Percentiles rank a stretch among this genome's conserved stretches.
These are phyloP conservation scores for Meiosimyza platycephala DNA, from an alignment of 2,888 invertebrate species.

Conservation along the genomic window DNA sequence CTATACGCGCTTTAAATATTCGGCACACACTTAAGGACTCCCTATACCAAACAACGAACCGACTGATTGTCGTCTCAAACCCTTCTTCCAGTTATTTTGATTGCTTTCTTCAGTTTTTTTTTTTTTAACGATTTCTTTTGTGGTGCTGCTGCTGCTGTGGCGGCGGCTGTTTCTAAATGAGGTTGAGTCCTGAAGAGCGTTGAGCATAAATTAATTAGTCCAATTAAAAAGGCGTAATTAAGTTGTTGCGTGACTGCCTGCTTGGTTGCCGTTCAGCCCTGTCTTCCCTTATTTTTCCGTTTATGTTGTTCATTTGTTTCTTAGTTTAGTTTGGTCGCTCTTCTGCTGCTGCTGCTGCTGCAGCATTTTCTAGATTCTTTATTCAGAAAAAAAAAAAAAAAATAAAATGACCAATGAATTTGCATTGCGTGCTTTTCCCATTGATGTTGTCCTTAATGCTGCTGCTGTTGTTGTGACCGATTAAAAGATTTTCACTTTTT, in stretches of 20 bases:
- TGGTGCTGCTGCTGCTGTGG: too few relatives aligned
- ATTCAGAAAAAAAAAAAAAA: too few relatives aligned
- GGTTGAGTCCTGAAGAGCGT: slow-evolving; percentile 54
- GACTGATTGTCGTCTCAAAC: too few relatives aligned
- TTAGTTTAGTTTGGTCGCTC: too few relatives aligned
- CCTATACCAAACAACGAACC: background rate
- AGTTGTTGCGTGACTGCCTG: slow-evolving; percentile 62
- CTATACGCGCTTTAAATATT: slow-evolving; percentile 4
- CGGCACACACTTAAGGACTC: slow-evolving; percentile 12
- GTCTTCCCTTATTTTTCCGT: slow-evolving; percentile 4
- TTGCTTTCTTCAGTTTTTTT: too few relatives aligned
- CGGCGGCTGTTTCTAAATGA: slow-evolving; percentile 1
- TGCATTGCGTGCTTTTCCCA: slow-evolving; percentile 6
- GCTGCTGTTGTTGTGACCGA: slow-evolving; percentile 9
- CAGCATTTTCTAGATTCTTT: too few relatives aligned
- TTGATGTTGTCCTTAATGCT: too few relatives aligned
- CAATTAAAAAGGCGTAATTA: slow-evolving; percentile 66
- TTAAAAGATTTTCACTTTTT: slow-evolving; percentile 26
- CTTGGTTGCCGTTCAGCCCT: slow-evolving; percentile 24
- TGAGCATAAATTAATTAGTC: slow-evolving; percentile 66
- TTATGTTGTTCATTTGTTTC: slow-evolving; percentile 6
- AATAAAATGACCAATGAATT: background rate
- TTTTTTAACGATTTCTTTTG: too few relatives aligned
- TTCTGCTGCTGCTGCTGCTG: too few relatives aligned
- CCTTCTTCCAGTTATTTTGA: too few relatives aligned